A percentile compares a stretch with the other conserved stretches of the same genome.
Conservation (phyloP, 1,140 invertebrate genomes). For the Plectrocnemia conspersa region DNA sequence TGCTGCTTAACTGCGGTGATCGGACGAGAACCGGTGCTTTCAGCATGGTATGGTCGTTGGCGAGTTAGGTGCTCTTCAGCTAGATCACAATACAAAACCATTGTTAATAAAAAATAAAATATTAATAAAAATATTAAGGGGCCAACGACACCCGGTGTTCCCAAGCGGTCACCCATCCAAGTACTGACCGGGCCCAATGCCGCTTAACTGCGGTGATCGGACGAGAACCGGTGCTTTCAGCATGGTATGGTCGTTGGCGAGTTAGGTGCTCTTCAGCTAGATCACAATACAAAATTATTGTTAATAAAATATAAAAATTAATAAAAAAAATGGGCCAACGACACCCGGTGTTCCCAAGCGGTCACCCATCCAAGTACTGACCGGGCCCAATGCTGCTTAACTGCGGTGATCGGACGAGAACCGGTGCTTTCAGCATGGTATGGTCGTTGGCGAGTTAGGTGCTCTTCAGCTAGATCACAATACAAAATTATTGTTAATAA, state of each 20-base stretch:
- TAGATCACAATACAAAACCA: too few species aligned
- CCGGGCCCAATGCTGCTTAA: conserved; percentile 14
- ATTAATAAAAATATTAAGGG: too few species aligned
- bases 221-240: conserved; percentile 15
- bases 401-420: conserved; percentile 17
- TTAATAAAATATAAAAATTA: too few species aligned
- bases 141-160: conserved; percentile 32
- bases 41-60: conserved; percentile 13
- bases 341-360: conserved; percentile 31
- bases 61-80: too few species aligned
- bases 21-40: conserved; percentile 15
- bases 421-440: conserved; percentile 12
- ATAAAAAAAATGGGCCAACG: too few species aligned
- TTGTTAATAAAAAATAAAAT: too few species aligned
- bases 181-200: conserved; percentile 22
- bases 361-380: conserved; percentile 33
- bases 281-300: too few species aligned
- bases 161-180: conserved; percentile 33
- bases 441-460: conserved; percentile 16
- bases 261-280: too few species aligned
- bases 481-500: too few species aligned
- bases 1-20: conserved; percentile 16
- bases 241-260: conserved; percentile 14
- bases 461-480: too few species aligned
- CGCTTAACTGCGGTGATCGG: conserved; percentile 16